Conservation (phyloP, 2,113 vertebrate species). For the Salvelinus sp. region DNA sequence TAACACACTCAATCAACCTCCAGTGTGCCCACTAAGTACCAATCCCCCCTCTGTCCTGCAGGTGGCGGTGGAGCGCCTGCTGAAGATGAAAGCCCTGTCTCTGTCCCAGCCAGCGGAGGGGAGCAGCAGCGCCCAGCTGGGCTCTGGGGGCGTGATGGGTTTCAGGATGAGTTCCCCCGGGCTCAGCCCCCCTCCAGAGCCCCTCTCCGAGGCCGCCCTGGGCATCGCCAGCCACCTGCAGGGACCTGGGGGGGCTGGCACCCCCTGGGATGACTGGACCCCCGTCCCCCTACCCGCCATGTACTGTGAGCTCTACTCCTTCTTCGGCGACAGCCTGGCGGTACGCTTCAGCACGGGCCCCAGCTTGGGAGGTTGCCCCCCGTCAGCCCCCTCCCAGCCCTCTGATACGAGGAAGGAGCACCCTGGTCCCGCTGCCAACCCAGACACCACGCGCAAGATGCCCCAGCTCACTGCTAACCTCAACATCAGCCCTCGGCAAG, state of each 20-base stretch:
- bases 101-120: conserved; percentile 59
- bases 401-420: conserved; percentile 73
- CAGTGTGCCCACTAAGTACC: background rate
- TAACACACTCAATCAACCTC: background rate
- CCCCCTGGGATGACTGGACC: conserved; percentile 68
- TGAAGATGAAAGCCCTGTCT: conserved; percentile 87
- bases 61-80: conserved; percentile 89
- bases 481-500: conserved; percentile 81
- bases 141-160: conserved; percentile 29
- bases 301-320: conserved; percentile 88
- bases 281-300: conserved; percentile 77
- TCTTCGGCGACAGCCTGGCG: conserved; percentile 90
- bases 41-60: conserved; percentile 43
- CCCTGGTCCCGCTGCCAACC: conserved; percentile 39
- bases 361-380: conserved; percentile 42
- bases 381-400: conserved; percentile 31
- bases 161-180: conserved; percentile 64
- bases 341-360: conserved; percentile 84
- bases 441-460: conserved; percentile 84
- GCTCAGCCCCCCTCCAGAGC: conserved; percentile 59
- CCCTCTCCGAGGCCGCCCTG: conserved; percentile 61
- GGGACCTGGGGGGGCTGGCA: conserved; percentile 61
- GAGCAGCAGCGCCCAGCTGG: background rate
- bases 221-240: conserved; percentile 77
- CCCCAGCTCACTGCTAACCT: conserved; percentile 87